phyloP scores from a whole-genome alignment of 2,113 vertebrate genomes.

The Argyrosomus japonicus region DNA sequence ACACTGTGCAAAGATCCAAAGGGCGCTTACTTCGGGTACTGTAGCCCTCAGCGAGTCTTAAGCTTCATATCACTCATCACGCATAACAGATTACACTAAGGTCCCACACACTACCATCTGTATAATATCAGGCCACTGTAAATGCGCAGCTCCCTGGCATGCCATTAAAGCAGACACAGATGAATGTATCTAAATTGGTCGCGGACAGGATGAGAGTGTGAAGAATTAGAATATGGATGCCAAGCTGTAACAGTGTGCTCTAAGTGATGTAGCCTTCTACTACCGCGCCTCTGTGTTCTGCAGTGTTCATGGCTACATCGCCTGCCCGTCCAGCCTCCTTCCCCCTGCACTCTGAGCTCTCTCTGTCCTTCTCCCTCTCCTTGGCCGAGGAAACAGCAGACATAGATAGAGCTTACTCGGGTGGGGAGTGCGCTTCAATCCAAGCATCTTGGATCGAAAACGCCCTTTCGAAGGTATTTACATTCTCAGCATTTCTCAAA shows the following conservation, averaged over 20 bases:
- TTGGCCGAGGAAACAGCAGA: slow-evolving; percentile 33
- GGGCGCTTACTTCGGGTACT: slow-evolving; percentile 51
- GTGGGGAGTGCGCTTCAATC: slow-evolving; percentile 40
- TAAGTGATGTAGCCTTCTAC: slow-evolving; percentile 68
- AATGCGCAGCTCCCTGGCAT: slow-evolving; percentile 65
- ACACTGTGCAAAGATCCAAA: slow-evolving; percentile 71
- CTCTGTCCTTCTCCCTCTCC: slow-evolving; percentile 29
- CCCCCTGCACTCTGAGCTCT: slow-evolving; percentile 32
- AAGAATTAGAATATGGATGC: slow-evolving; percentile 65
- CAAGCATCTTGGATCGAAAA: slow-evolving; percentile 41
- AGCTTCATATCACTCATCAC: slow-evolving; percentile 75
- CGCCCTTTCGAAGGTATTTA: slow-evolving; percentile 56
- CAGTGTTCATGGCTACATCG: slow-evolving; percentile 50
- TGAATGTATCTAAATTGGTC: slow-evolving; percentile 74
- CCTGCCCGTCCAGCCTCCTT: slow-evolving; percentile 36
- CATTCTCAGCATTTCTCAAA: slow-evolving; percentile 42
- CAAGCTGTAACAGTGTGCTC: slow-evolving; percentile 44
- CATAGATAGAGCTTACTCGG: slow-evolving; percentile 35
- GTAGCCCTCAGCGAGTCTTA: slow-evolving; percentile 68
- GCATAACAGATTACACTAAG: slow-evolving; percentile 79
- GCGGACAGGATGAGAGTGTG: slow-evolving; percentile 57
- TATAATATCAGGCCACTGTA: slow-evolving; percentile 74
- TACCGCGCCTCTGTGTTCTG: slow-evolving; percentile 66
- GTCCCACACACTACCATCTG: slow-evolving; percentile 71
- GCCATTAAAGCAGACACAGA: slow-evolving; percentile 80